Conservation (phyloP, 1,140 invertebrate species). For the Nasonia giraulti region DNA sequence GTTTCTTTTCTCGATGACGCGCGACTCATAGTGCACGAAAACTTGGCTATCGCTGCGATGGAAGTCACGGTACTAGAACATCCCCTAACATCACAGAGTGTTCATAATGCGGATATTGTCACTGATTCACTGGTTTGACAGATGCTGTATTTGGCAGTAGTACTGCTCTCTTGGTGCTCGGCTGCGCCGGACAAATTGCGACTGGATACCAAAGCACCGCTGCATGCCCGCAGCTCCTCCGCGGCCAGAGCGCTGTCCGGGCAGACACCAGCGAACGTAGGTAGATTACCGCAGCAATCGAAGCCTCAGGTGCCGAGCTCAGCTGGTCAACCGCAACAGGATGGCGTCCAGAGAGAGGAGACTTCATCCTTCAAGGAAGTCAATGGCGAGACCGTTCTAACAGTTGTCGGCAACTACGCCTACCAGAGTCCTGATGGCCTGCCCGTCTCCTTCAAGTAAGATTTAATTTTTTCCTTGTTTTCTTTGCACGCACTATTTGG, state of each 20-base stretch:
- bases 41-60: background rate
- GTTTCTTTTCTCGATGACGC: background rate
- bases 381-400: conserved; percentile 64
- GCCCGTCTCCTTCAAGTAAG: conserved; percentile 69
- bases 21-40: background rate
- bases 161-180: conserved; percentile 9
- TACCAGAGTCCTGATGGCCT: conserved; percentile 71
- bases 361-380: conserved; percentile 65
- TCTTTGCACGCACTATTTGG: no score
- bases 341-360: conserved; percentile 64
- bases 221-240: conserved; percentile 60
- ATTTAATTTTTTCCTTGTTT: background rate
- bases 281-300: conserved; percentile 58
- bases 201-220: conserved; percentile 66
- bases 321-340: conserved; percentile 28
- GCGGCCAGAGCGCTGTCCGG: conserved; percentile 63
- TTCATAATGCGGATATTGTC: background rate
- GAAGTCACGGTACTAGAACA: background rate
- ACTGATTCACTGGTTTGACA: background rate
- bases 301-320: conserved; percentile 46
- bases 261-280: conserved; percentile 41
- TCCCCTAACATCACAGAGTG: no score
- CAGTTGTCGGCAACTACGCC: conserved; percentile 65
- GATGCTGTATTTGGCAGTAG: conserved; percentile 3
- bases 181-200: conserved; percentile 62